phyloP scores from a whole-genome alignment of 2,113 vertebrate genomes.

The Oreochromis niloticus region DNA sequence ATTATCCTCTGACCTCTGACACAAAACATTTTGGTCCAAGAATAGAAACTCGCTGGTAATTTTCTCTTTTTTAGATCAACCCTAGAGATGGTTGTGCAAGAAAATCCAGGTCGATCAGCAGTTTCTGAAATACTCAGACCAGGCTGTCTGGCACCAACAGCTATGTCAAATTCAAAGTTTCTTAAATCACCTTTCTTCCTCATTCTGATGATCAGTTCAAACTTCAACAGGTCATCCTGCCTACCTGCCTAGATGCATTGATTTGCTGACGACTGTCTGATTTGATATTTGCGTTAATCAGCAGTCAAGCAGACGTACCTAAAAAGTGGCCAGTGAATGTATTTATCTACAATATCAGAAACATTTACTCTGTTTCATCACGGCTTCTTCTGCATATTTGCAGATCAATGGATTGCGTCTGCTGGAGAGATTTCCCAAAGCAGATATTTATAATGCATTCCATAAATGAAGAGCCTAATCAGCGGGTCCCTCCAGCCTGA shows the following conservation, averaged over 20 bases:
- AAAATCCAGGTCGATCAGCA: neutral
- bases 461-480: slow-evolving; percentile 34
- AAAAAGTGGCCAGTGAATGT: neutral
- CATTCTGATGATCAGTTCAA: neutral
- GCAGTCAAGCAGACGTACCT: neutral
- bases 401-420: neutral
- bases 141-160: neutral
- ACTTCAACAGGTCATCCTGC: neutral
- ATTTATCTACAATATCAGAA: neutral
- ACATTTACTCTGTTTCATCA: neutral
- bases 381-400: neutral
- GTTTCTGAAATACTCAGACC: neutral
- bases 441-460: slow-evolving; percentile 40
- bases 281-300: neutral
- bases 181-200: neutral
- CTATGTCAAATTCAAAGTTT: neutral
- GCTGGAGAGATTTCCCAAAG: slow-evolving; percentile 1
- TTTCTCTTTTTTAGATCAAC: neutral
- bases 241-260: neutral
- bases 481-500: slow-evolving; percentile 29
- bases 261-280: neutral
- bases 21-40: neutral
- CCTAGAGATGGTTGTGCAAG: neutral
- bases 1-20: neutral
- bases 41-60: neutral